A percentile compares a stretch with the other conserved stretches of the same genome.
phyloP scores from a whole-genome alignment of 2,888 invertebrate genomes.

The Lithophane semibrunnea region DNA sequence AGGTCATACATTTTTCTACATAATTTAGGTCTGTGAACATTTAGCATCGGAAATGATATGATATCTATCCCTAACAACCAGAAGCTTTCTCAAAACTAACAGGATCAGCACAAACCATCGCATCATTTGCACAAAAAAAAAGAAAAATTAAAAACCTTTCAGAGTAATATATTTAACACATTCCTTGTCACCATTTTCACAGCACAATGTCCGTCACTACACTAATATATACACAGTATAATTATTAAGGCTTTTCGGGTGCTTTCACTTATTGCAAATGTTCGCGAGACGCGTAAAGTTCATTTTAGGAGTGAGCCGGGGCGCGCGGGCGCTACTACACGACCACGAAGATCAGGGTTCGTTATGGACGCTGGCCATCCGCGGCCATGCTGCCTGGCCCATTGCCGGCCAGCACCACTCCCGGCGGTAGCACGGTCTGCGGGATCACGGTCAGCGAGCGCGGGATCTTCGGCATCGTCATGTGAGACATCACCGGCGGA shows the following conservation, averaged over 20 bases:
- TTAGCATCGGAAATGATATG: conserved; percentile 38
- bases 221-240: conserved; percentile 87
- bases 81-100: conserved; percentile 36
- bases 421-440: conserved; percentile 82
- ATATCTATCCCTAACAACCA: conserved; percentile 46
- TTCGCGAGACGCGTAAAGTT: conserved; percentile 52
- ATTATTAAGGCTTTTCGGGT: conserved; percentile 88
- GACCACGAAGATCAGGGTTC: conserved; percentile 81
- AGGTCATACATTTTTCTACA: no score
- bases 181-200: conserved; percentile 81
- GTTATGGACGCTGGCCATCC: conserved; percentile 78
- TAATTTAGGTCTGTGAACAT: conserved; percentile 45
- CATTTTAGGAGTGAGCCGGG: conserved; percentile 57
- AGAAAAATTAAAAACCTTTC: conserved; percentile 71
- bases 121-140: conserved; percentile 85
- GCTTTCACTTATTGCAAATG: conserved; percentile 68
- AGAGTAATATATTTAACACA: conserved; percentile 78
- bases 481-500: conserved; percentile 76
- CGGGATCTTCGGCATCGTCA: conserved; percentile 94
- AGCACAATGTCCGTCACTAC: conserved; percentile 79
- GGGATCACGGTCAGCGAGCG: conserved; percentile 95
- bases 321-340: conserved; percentile 74
- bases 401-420: conserved; percentile 46
- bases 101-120: conserved; percentile 69
- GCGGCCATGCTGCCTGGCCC: conserved; percentile 50